Percentiles rank a stretch among this genome's conserved stretches.
These are phyloP conservation scores for Lineus longissimus DNA, from an alignment of 1,140 invertebrate genomes.

Conservation along the genomic window DNA sequence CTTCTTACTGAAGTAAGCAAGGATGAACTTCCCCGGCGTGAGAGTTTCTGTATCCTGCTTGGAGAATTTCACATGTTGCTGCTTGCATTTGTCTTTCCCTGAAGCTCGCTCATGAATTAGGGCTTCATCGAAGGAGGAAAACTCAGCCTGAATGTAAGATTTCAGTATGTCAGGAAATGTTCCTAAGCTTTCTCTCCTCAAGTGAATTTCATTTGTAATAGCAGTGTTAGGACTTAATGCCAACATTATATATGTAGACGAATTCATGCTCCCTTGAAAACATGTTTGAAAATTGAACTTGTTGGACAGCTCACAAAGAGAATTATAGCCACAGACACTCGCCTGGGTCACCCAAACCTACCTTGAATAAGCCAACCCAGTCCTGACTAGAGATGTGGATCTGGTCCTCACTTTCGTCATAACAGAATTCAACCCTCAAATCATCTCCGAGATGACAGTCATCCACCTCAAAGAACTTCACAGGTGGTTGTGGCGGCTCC, in stretches of 20 bases:
- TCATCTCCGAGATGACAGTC: constrained; percentile 67
- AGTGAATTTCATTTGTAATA: too few relatives aligned
- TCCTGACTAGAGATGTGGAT: constrained; percentile 62
- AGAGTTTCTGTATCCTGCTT: constrained; percentile 10
- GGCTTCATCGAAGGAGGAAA: constrained; percentile 71
- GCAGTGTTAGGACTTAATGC: too few relatives aligned
- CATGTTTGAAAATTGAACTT: too few relatives aligned
- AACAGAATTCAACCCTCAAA: constrained; percentile 64
- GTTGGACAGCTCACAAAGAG: too few relatives aligned
- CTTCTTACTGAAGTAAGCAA: constrained; percentile 35
- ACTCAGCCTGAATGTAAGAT: constrained; percentile 61
- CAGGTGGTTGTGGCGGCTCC: constrained; percentile 63
- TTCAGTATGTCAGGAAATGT: neutral
- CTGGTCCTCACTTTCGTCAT: constrained; percentile 9
- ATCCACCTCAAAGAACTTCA: constrained; percentile 66
- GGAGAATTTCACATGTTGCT: constrained; percentile 19
- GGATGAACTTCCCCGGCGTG: constrained; percentile 25
- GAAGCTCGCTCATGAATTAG: constrained; percentile 25
- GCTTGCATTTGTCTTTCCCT: constrained; percentile 16
- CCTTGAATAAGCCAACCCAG: constrained; percentile 77
- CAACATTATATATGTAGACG: too few relatives aligned
- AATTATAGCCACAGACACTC: too few relatives aligned
- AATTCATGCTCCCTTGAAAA: too few relatives aligned
- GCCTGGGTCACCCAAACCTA: too few relatives aligned
- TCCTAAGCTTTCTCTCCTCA: neutral